Conservation (phyloP, 2,797 vertebrate species). For the Cercopithecus mitis region DNA sequence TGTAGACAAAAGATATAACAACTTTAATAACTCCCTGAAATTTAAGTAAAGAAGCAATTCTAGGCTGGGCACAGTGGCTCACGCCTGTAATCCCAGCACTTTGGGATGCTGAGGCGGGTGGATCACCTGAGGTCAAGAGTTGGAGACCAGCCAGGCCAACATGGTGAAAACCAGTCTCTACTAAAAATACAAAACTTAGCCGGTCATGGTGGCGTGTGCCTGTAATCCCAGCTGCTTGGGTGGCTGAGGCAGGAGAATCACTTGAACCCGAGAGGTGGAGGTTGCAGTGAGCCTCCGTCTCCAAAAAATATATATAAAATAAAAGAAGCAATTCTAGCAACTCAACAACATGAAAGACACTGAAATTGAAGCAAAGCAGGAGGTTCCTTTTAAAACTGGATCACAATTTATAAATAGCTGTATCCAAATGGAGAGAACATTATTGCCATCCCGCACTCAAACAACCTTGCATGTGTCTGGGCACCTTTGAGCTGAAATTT, state of each 20-base stretch:
- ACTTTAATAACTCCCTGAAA: background rate
- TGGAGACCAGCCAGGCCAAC: background rate
- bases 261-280: background rate
- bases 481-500: conserved; percentile 27
- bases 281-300: background rate
- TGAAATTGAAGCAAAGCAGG: background rate
- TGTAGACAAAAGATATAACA: background rate
- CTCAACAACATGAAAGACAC: background rate
- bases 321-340: background rate
- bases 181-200: background rate
- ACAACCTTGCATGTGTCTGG: background rate
- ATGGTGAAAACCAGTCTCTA: background rate
- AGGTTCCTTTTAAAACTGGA: background rate
- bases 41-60: background rate
- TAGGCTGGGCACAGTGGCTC: background rate
- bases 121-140: background rate
- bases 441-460: background rate
- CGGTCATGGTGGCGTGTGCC: background rate
- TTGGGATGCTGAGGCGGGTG: background rate
- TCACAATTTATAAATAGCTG: background rate
- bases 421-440: background rate
- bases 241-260: background rate
- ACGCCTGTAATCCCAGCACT: background rate
- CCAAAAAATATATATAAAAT: background rate
- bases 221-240: background rate